Conservation (phyloP, 2,888 invertebrate species). For the Prosapia bicincta region DNA sequence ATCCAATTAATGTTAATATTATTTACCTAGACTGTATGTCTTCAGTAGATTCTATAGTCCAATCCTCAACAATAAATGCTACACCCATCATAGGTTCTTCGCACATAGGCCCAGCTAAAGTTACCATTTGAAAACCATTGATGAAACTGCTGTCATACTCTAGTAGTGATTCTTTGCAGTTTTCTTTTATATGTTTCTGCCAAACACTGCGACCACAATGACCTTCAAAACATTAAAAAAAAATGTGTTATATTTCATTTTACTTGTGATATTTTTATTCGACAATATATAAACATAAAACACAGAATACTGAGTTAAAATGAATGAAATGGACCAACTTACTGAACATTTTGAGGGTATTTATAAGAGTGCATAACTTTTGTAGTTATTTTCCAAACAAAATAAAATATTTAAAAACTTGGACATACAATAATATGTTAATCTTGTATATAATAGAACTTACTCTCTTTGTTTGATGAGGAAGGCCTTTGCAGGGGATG, state of each 20-base stretch:
- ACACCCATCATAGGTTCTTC: constrained; percentile 97
- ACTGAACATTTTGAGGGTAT: background rate
- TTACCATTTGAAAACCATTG: constrained; percentile 83
- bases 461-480: no score
- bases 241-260: background rate
- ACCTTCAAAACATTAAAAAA: constrained; percentile 13
- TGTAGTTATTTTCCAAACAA: no score
- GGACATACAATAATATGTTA: no score
- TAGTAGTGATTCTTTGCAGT: constrained; percentile 36
- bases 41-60: constrained; percentile 55
- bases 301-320: background rate
- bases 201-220: constrained; percentile 28
- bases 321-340: background rate
- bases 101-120: constrained; percentile 89
- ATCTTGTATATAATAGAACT: no score
- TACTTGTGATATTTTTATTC: no score
- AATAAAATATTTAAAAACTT: no score
- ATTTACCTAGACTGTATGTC: constrained; percentile 6
- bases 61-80: constrained; percentile 84
- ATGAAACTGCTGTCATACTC: constrained; percentile 70
- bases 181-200: constrained; percentile 7
- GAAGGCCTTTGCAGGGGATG: no score
- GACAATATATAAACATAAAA: constrained; percentile 5
- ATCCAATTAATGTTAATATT: no score
- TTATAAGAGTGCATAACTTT: no score